Conservation (phyloP, 2,888 invertebrate species). For the Sialis lutaria region DNA sequence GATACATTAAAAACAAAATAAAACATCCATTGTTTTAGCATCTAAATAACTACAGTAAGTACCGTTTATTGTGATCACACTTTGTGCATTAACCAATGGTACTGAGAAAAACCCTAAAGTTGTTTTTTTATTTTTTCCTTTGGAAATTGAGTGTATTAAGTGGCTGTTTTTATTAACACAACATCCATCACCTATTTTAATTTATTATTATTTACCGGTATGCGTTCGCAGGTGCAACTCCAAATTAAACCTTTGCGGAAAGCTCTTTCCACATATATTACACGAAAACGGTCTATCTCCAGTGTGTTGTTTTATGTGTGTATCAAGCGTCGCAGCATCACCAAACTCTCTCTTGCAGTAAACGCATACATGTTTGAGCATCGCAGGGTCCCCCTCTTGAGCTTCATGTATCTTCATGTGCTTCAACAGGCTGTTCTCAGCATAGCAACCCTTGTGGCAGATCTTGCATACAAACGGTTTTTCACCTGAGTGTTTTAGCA, state of each 20-base stretch:
- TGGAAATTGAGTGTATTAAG: too few species aligned
- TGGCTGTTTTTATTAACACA: too few species aligned
- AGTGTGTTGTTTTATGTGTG: constrained; percentile 27
- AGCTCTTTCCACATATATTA: constrained; percentile 26
- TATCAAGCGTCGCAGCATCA: constrained; percentile 20
- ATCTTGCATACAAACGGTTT: constrained; percentile 29
- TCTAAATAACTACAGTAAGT: background rate
- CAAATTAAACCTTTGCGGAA: constrained; percentile 26
- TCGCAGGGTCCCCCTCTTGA: constrained; percentile 25
- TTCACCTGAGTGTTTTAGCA: constrained; percentile 27
- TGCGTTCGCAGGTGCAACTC: constrained; percentile 26
- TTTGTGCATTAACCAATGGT: too few species aligned
- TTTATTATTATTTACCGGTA: constrained; percentile 17
- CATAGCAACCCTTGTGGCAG: constrained; percentile 25
- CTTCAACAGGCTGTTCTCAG: constrained; percentile 26
- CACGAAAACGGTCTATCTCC: constrained; percentile 26
- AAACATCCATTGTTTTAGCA: background rate
- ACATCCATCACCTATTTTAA: too few species aligned
- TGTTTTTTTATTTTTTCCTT: too few species aligned
- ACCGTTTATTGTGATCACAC: too few species aligned
- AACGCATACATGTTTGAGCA: constrained; percentile 27
- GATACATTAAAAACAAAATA: too few species aligned
- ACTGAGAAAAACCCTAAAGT: too few species aligned
- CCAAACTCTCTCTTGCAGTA: constrained; percentile 27
- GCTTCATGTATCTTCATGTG: constrained; percentile 29